Percentiles rank a stretch among this genome's conserved stretches.
phyloP scores from a whole-genome alignment of 2,888 invertebrate species.

The Rhamphomyia laevipes region DNA sequence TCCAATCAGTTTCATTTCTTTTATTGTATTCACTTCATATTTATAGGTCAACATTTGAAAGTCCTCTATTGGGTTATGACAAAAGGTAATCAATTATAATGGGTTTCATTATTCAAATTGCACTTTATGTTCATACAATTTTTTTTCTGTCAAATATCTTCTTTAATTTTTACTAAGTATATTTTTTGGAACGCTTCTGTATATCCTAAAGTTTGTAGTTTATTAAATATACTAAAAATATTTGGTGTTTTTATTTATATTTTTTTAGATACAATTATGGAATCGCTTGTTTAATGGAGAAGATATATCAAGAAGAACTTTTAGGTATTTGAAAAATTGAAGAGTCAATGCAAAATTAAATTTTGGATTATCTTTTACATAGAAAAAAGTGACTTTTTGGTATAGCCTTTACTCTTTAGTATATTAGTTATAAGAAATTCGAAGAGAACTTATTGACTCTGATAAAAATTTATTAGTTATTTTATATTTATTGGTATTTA shows the following conservation, averaged over 20 bases:
- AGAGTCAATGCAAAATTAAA: background rate
- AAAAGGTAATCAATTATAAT: constrained; percentile 28
- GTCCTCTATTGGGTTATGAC: constrained; percentile 34
- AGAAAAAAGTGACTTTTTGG: too few relatives aligned
- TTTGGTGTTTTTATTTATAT: constrained; percentile 34
- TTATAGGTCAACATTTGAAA: constrained; percentile 33
- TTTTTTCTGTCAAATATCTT: background rate
- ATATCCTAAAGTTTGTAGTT: background rate
- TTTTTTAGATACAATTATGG: constrained; percentile 54
- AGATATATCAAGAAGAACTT: constrained; percentile 38
- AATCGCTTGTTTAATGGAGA: constrained; percentile 40
- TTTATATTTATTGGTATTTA: constrained; percentile 5
- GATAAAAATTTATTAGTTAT: constrained; percentile 2
- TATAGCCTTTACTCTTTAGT: too few relatives aligned
- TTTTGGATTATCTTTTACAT: too few relatives aligned
- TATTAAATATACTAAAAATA: too few relatives aligned
- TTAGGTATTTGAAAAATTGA: constrained; percentile 46
- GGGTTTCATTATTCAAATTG: constrained; percentile 10
- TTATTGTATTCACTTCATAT: constrained; percentile 13
- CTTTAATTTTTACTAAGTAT: background rate
- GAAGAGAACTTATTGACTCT: constrained; percentile 18
- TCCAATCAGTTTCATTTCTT: background rate
- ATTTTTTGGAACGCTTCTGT: background rate
- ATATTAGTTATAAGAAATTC: background rate
- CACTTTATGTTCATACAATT: background rate